Percentiles rank a stretch among this genome's conserved stretches.
These are phyloP conservation scores for Drosophila nigricruria DNA, from an alignment of 2,888 invertebrate species.

Conservation along the genomic window DNA sequence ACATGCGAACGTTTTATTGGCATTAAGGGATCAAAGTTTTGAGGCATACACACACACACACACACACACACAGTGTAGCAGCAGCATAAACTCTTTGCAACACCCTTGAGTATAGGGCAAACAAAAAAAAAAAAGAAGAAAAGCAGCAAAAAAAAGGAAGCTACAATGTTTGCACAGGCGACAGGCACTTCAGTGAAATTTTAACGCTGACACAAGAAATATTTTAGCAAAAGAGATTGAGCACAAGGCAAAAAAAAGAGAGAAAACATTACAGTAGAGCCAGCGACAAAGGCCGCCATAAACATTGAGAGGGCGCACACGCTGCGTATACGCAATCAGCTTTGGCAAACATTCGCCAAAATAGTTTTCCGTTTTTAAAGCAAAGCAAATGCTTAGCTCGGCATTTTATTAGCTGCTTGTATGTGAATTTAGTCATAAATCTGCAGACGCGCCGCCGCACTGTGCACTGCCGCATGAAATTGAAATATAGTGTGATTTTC, in stretches of 20 bases:
- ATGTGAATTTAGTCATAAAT: slow-evolving; percentile 78
- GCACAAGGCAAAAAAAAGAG: slow-evolving; percentile 1
- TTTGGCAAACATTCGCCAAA: slow-evolving; percentile 73
- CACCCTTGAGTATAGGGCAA: slow-evolving; percentile 64
- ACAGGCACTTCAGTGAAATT: slow-evolving; percentile 70
- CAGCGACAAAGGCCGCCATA: slow-evolving; percentile 63
- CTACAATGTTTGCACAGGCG: slow-evolving; percentile 70
- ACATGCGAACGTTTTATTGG: slow-evolving; percentile 80
- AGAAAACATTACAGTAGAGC: slow-evolving; percentile 15
- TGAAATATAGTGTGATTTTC: slow-evolving; percentile 81
- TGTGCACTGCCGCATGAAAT: slow-evolving; percentile 78
- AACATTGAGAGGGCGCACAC: slow-evolving; percentile 62
- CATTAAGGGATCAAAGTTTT: slow-evolving; percentile 78
- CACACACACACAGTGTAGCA: slow-evolving; percentile 11
- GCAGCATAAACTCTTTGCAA: slow-evolving; percentile 67
- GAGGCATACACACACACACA: slow-evolving; percentile 35
- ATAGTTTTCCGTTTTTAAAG: slow-evolving; percentile 71
- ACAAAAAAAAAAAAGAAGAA: neutral
- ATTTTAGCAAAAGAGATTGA: slow-evolving; percentile 63
- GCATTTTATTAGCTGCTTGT: slow-evolving; percentile 78
- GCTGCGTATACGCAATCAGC: slow-evolving; percentile 78
- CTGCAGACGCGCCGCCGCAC: slow-evolving; percentile 69
- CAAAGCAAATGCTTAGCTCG: slow-evolving; percentile 71
- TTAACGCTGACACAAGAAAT: slow-evolving; percentile 79
- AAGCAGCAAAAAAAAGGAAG: slow-evolving; percentile 3